phyloP scores from a whole-genome alignment of 2,888 invertebrate genomes.

The Tethea ocularis region DNA sequence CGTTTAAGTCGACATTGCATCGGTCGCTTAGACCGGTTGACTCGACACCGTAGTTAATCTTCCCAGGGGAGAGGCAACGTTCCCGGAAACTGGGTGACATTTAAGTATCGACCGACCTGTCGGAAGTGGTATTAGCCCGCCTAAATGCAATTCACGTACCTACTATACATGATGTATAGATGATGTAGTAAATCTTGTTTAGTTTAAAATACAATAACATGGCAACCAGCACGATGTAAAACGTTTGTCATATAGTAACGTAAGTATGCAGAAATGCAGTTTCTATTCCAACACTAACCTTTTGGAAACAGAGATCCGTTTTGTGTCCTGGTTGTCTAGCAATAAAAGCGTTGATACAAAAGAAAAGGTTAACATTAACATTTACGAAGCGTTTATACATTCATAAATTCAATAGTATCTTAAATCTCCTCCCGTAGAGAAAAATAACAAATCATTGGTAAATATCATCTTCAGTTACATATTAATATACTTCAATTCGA shows the following conservation, averaged over 20 bases:
- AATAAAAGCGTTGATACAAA: no score
- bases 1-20: slow-evolving; percentile 22
- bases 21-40: slow-evolving; percentile 43
- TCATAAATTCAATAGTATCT: background rate
- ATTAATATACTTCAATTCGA: background rate
- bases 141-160: slow-evolving; percentile 31
- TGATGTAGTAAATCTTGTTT: slow-evolving; percentile 13
- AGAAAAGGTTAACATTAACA: no score
- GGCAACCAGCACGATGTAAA: background rate
- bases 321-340: no score
- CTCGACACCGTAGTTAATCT: slow-evolving; percentile 51
- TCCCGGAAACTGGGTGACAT: slow-evolving; percentile 68
- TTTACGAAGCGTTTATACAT: no score
- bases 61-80: slow-evolving; percentile 37
- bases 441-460: background rate
- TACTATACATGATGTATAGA: no score
- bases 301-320: no score
- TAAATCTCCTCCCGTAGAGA: background rate
- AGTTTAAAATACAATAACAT: background rate
- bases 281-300: background rate
- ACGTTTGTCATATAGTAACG: no score
- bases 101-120: slow-evolving; percentile 61
- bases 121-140: slow-evolving; percentile 48
- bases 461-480: background rate
- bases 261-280: background rate